A percentile compares a stretch with the other conserved stretches of the same genome.
Conservation (phyloP, 2,113 vertebrate species). For the Lepus europaeus region DNA sequence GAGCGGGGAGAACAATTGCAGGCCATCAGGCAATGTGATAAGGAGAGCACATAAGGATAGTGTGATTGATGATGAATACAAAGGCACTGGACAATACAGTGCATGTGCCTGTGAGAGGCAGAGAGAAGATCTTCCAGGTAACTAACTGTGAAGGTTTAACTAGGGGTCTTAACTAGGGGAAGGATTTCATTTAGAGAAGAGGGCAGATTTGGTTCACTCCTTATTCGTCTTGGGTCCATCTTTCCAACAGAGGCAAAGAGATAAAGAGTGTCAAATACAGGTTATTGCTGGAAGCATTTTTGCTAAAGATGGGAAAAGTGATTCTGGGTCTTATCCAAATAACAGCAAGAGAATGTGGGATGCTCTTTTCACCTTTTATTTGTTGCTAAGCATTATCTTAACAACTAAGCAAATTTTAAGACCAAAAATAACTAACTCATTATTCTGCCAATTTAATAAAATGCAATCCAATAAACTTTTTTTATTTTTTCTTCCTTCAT, state of each 20-base stretch:
- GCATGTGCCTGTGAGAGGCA: not conserved
- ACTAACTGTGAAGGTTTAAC: not conserved
- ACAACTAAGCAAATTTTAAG: conserved; percentile 20
- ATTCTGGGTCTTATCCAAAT: not conserved
- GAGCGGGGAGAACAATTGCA: not conserved
- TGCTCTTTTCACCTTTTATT: not conserved
- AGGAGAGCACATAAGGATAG: not conserved
- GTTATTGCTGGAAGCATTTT: not conserved
- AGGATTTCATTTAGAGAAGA: not conserved
- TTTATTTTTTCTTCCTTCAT: not conserved
- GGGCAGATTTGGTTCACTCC: not conserved
- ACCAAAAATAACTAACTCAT: not conserved
- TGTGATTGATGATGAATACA: conserved; percentile 12
- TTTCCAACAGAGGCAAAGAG: not conserved
- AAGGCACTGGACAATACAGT: not conserved
- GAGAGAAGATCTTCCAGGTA: not conserved
- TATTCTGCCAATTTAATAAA: conserved; percentile 40
- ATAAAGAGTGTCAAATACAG: not conserved
- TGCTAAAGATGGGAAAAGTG: not conserved
- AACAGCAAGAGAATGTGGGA: not conserved
- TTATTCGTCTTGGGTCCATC: not conserved
- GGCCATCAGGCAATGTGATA: not conserved
- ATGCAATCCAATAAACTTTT: not conserved
- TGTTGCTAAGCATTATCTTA: conserved; percentile 30
- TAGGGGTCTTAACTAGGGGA: not conserved